Conservation (phyloP, 1,140 invertebrate genomes). For the Brachionus koreanus region DNA sequence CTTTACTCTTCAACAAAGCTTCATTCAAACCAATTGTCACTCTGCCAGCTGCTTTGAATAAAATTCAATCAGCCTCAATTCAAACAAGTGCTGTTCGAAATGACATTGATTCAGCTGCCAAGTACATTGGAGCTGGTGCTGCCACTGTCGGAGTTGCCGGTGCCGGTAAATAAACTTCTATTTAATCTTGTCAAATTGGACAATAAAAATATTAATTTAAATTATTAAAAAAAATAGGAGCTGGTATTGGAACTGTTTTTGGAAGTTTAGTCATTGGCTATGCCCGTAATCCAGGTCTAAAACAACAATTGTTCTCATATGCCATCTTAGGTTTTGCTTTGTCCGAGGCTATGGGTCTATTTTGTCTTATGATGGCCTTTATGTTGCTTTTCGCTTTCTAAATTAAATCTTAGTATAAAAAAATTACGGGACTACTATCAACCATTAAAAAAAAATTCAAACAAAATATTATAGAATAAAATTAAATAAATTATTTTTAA, state of each 20-base stretch:
- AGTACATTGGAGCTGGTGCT: conserved; percentile 99
- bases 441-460: too few species aligned
- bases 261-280: conserved; percentile 98
- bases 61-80: conserved; percentile 58
- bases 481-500: too few species aligned
- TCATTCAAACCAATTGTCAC: conserved; percentile 37
- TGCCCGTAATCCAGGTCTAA: conserved; percentile 93
- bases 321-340: conserved; percentile 98
- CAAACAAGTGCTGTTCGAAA: conserved; percentile 82
- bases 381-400: conserved; percentile 60
- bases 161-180: conserved; percentile 69
- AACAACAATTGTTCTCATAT: conserved; percentile 97
- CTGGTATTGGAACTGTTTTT: conserved; percentile 98
- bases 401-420: too few species aligned
- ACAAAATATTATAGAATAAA: too few species aligned
- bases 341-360: conserved; percentile 99
- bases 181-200: not conserved
- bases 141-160: conserved; percentile 99
- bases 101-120: conserved; percentile 99
- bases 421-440: too few species aligned
- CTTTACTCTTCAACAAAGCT: conserved; percentile 35
- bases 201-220: not conserved
- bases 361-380: conserved; percentile 99
- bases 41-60: conserved; percentile 29
- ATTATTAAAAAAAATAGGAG: conserved; percentile 73